Evolutionary conservation across 2,797 vertebrate genomes (phyloP), one percentile per base, ranked within the genome.

Genomic region (Ceryle rudis): DNA sequence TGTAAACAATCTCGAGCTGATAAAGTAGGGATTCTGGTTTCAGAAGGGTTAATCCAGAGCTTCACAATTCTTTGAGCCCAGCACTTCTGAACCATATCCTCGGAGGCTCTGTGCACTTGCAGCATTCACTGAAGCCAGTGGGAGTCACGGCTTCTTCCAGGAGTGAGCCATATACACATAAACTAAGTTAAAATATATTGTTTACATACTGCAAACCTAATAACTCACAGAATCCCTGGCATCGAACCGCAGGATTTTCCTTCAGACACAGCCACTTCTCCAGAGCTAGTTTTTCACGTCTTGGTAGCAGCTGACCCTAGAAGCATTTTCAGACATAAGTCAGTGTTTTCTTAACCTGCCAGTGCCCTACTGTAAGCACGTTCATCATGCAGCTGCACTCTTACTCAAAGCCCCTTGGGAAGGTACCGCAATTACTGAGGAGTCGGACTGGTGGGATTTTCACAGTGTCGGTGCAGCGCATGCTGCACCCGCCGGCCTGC

Each of bases 321-420:
- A 70, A 83, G 44, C 87, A 14, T 70, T 90, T 69, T 64, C 62
- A 95, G 93, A 54, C 93, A 26, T 44, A 74, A 93, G 66, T 44
- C 85, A 61, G 71, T 93, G 95, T 97, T 97, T 95, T 58, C 69
- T 88, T 96, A 95, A 93, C 89, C 96, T 11, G 84, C 52, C 78
- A 28, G 37, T 95, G 96, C 93, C 96, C 97, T 41, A 11, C 89
- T 73, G 86, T 4, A 29, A 64, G 88, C 73, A 61, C 31, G 60
- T 14, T 67, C 83, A 2, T 39, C 37, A 10, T 49, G 86, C 95
- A 67, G 96, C 96, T 91, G 93, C 13, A 6, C 87, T 51, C 91
- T 11, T 44, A 90, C 61, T 25, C 94, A 10, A 69, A 42, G 78
- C 64, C 93, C 82, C 85, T 31, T 26, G 92, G 91, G 90, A 86